Percentiles rank a stretch among this genome's conserved stretches.
phyloP scores from a whole-genome alignment of 2,888 invertebrate species.

The Phortica okadai region DNA sequence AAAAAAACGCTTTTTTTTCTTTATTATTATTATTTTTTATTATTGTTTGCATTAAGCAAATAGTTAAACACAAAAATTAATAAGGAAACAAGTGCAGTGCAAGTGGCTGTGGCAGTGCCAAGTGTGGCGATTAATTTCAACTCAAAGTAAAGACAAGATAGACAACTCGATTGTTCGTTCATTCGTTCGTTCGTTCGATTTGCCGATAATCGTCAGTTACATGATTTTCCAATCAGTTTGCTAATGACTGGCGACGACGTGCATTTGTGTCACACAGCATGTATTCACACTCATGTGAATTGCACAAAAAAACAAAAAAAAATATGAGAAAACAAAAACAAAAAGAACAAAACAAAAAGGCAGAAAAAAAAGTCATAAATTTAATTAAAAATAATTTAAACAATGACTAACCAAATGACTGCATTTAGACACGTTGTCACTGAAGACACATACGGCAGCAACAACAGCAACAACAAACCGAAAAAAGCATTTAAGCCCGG shows the following conservation, averaged over 20 bases:
- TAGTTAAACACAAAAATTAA: not conserved
- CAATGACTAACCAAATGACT: slow-evolving; percentile 30
- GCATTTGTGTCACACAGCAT: slow-evolving; percentile 8
- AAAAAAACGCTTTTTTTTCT: not conserved
- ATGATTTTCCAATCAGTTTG: slow-evolving; percentile 19
- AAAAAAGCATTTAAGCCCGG: not conserved
- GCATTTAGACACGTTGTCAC: slow-evolving; percentile 8
- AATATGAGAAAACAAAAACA: slow-evolving; percentile 13
- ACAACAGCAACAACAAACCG: not conserved
- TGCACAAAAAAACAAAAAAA: not conserved
- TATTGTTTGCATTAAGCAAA: slow-evolving; percentile 13
- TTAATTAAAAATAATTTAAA: slow-evolving; percentile 30
- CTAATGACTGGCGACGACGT: not conserved
- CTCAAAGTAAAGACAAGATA: not conserved
- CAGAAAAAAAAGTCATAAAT: slow-evolving; percentile 16
- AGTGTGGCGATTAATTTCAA: slow-evolving; percentile 38
- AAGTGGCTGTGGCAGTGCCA: slow-evolving; percentile 48
- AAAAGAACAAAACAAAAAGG: not conserved
- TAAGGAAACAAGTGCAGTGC: slow-evolving; percentile 33
- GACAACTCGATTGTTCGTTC: not conserved
- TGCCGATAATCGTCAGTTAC: not conserved
- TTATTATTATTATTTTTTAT: slow-evolving; percentile 30
- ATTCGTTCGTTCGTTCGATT: not conserved
- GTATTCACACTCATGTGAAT: no score
- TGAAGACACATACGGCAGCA: slow-evolving; percentile 46